A percentile compares a stretch with the other conserved stretches of the same genome.
Conservation (phyloP, 2,888 invertebrate species). For the Latrodectus elegans region DNA sequence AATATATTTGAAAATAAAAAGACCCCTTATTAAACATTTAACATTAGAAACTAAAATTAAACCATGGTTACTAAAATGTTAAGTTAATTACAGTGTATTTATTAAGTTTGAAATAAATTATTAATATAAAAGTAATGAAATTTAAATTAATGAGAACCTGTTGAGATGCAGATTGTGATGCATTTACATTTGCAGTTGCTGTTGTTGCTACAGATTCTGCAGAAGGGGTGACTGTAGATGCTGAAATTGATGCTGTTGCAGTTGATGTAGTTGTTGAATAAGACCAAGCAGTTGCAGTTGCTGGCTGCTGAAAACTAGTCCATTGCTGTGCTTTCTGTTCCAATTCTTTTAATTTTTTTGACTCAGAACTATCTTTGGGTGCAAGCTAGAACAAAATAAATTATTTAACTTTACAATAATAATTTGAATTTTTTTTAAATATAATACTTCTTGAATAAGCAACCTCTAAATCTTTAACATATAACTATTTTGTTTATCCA, state of each 20-base stretch:
- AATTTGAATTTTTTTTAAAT: too few relatives aligned
- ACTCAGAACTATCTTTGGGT: conserved; percentile 41
- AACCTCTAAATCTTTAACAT: too few relatives aligned
- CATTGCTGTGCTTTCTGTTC: conserved; percentile 64
- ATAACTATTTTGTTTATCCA: too few relatives aligned
- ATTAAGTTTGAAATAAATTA: too few relatives aligned
- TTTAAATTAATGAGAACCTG: neutral
- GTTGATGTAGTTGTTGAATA: conserved; percentile 32
- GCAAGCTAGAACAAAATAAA: conserved; percentile 47
- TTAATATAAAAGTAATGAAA: too few relatives aligned
- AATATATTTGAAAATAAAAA: too few relatives aligned
- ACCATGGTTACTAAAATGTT: too few relatives aligned
- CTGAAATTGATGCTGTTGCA: conserved; percentile 26
- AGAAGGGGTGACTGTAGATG: conserved; percentile 31
- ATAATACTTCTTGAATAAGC: too few relatives aligned
- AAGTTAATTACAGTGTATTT: too few relatives aligned
- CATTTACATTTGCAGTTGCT: conserved; percentile 12
- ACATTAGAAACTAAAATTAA: too few relatives aligned
- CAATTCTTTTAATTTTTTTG: conserved; percentile 55
- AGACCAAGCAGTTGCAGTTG: conserved; percentile 20
- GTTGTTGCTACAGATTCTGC: conserved; percentile 12
- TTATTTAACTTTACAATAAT: neutral
- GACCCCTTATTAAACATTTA: too few relatives aligned
- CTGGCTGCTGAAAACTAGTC: conserved; percentile 55
- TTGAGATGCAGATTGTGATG: conserved; percentile 1